These are phyloP conservation scores for Agrotis exclamationis DNA, from an alignment of 2,888 invertebrate species.

Conservation along the genomic window DNA sequence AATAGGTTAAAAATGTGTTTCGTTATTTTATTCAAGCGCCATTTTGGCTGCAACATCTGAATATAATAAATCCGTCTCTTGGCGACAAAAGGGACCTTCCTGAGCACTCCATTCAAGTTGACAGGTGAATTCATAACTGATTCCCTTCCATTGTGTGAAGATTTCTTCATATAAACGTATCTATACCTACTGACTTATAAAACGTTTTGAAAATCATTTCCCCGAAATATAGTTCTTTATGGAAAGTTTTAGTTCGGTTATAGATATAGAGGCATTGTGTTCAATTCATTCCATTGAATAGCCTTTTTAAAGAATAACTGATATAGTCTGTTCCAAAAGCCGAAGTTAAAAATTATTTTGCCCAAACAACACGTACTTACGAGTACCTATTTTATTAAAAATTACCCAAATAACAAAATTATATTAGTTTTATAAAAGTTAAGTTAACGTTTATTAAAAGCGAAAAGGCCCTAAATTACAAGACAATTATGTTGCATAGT, in stretches of 20 bases:
- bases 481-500: too few species aligned
- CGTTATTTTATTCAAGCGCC: slow-evolving; percentile 47
- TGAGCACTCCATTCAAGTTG: slow-evolving; percentile 67
- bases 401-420: too few species aligned
- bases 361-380: background rate
- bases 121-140: slow-evolving; percentile 71
- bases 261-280: background rate
- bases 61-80: slow-evolving; percentile 71
- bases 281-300: too few species aligned
- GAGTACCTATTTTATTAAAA: too few species aligned
- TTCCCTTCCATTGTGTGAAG: slow-evolving; percentile 66
- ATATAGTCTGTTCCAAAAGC: background rate
- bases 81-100: slow-evolving; percentile 67
- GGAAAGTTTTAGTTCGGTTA: background rate
- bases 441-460: too few species aligned
- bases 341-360: background rate
- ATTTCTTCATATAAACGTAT: slow-evolving; percentile 55
- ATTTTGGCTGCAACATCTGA: slow-evolving; percentile 59
- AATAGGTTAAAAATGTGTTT: slow-evolving; percentile 39
- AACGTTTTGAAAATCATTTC: slow-evolving; percentile 37
- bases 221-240: slow-evolving; percentile 2
- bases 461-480: too few species aligned
- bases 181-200: slow-evolving; percentile 39
- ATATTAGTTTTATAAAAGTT: too few species aligned
- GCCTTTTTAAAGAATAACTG: background rate